Evolutionary conservation across 2,113 vertebrate genomes (phyloP).

Genomic region (Brachypodius melanocephalos): DNA sequence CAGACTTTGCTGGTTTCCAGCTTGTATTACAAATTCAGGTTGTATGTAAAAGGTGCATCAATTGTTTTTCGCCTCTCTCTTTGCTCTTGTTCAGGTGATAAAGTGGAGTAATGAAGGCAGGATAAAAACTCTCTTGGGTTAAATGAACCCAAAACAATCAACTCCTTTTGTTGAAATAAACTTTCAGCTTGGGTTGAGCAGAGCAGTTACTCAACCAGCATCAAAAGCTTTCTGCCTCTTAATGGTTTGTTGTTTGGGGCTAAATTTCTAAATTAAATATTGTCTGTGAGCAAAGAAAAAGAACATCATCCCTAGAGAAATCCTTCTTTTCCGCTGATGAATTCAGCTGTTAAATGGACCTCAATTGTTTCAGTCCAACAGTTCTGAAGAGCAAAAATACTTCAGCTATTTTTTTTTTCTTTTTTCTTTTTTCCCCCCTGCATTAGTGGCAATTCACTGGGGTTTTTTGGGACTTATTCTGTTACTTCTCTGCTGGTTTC

Average conservation of each 20-base stretch:
- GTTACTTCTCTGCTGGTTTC: background rate
- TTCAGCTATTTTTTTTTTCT: background rate
- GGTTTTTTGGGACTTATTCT: background rate
- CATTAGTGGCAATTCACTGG: background rate
- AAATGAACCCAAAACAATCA: background rate
- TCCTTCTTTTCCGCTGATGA: background rate
- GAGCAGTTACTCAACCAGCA: background rate
- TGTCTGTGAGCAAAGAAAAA: background rate
- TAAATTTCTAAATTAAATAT: background rate
- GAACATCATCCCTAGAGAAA: background rate
- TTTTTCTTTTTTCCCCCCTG: background rate
- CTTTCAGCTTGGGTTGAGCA: background rate
- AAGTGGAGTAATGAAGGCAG: background rate
- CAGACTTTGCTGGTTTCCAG: background rate
- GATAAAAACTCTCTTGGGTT: background rate
- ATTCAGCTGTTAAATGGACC: background rate
- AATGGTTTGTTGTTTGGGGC: background rate
- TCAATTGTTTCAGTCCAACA: background rate
- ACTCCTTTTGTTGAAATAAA: background rate
- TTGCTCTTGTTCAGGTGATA: background rate
- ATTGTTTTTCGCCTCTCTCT: background rate
- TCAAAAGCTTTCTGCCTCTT: background rate
- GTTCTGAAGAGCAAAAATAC: background rate
- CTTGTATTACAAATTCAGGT: background rate
- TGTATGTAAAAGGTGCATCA: background rate